Evolutionary conservation across 2,113 vertebrate species (phyloP).

Genomic region (Bathybates hornii): DNA sequence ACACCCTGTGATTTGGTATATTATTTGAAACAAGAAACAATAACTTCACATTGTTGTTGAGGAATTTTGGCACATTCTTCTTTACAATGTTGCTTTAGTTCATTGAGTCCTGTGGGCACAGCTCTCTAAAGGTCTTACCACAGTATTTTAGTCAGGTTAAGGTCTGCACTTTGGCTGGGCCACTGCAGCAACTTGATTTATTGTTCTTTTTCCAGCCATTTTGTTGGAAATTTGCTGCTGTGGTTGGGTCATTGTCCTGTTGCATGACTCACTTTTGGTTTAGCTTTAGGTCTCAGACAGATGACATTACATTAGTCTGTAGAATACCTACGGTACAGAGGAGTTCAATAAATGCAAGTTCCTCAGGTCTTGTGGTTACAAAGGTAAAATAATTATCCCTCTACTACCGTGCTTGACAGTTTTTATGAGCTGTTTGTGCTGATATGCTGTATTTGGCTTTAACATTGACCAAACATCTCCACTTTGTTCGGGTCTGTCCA

Average conservation of each 20-base stretch:
- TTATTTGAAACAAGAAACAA: not conserved
- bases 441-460: not conserved
- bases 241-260: not conserved
- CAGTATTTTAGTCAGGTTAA: not conserved
- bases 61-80: not conserved
- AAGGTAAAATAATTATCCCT: not conserved
- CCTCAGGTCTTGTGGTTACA: not conserved
- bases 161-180: not conserved
- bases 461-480: not conserved
- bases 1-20: not conserved
- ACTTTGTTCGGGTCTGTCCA: not conserved
- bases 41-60: not conserved
- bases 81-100: not conserved
- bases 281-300: not conserved
- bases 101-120: not conserved
- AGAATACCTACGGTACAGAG: not conserved
- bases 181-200: not conserved
- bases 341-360: not conserved
- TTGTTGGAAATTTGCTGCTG: not conserved
- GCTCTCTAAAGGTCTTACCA: not conserved
- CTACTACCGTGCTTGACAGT: not conserved
- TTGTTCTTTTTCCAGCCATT: not conserved
- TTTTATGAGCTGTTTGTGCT: not conserved
- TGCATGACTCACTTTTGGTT: not conserved
- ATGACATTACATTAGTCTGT: not conserved